Conservation (phyloP, 2,113 vertebrate genomes). For the Conger conger region DNA sequence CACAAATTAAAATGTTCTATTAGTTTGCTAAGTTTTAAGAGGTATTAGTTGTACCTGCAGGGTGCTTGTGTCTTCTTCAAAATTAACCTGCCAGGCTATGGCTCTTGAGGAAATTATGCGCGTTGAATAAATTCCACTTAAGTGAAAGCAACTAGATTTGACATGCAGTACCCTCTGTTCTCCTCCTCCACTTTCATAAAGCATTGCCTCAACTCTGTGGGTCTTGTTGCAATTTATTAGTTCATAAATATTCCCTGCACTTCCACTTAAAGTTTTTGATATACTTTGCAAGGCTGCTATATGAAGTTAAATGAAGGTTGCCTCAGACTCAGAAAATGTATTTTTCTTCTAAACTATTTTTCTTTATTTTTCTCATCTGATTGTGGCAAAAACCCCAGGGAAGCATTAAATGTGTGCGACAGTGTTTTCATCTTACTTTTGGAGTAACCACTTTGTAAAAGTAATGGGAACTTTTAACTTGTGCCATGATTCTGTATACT, state of each 20-base stretch:
- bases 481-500: too few species aligned
- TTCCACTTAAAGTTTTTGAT: neutral
- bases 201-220: neutral
- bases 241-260: neutral
- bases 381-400: neutral
- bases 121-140: constrained; percentile 1
- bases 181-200: neutral
- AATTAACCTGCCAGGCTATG: neutral
- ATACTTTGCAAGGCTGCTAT: neutral
- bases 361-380: neutral
- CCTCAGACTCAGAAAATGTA: neutral
- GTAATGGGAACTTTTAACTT: too few species aligned
- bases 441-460: too few species aligned
- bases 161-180: neutral
- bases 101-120: neutral
- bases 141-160: neutral
- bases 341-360: neutral
- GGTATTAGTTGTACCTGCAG: neutral
- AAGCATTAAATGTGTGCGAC: neutral
- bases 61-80: neutral
- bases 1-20: neutral
- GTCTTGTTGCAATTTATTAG: neutral
- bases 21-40: neutral
- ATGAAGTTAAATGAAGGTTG: neutral
- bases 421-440: too few species aligned